Percentiles rank a stretch among this genome's conserved stretches.
These are phyloP conservation scores for Caenorhabditis sp. DNA, from an alignment of 2,888 invertebrate genomes.

Conservation along the genomic window DNA sequence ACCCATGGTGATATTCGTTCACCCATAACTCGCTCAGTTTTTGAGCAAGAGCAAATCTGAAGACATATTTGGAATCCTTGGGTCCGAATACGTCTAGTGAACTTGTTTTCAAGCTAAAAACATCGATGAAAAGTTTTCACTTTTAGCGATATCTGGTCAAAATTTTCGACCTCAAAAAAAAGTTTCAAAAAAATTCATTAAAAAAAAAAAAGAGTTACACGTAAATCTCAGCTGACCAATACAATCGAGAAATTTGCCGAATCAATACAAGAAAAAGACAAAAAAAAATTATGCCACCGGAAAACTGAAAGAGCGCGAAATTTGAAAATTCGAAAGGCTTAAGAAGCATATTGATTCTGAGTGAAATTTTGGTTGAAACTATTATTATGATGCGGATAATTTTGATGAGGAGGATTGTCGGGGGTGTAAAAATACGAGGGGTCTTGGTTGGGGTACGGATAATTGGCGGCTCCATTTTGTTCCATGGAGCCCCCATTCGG, in stretches of 20 bases:
- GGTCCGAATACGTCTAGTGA: no score
- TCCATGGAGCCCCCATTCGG: not conserved
- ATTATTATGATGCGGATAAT: not conserved
- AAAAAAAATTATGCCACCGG: conserved; percentile 43
- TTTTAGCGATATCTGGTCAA: no score
- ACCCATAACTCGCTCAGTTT: no score
- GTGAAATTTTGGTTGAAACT: conserved; percentile 6
- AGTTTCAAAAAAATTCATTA: not conserved
- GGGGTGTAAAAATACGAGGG: not conserved
- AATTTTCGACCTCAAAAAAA: no score
- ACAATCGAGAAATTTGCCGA: not conserved
- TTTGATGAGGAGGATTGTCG: not conserved
- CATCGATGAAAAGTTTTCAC: no score
- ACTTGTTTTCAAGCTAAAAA: no score
- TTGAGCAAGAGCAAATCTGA: no score
- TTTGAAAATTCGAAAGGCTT: not conserved
- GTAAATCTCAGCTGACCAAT: conserved; percentile 4
- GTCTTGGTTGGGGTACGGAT: conserved; percentile 1
- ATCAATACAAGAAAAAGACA: no score
- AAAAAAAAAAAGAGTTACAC: conserved; percentile 19
- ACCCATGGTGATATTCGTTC: no score
- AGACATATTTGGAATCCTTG: no score
- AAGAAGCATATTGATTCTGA: conserved; percentile 42
- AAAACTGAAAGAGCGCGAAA: conserved; percentile 7
- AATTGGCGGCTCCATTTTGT: not conserved